Conservation (phyloP, 2,888 invertebrate genomes). For the Bibio marci region DNA sequence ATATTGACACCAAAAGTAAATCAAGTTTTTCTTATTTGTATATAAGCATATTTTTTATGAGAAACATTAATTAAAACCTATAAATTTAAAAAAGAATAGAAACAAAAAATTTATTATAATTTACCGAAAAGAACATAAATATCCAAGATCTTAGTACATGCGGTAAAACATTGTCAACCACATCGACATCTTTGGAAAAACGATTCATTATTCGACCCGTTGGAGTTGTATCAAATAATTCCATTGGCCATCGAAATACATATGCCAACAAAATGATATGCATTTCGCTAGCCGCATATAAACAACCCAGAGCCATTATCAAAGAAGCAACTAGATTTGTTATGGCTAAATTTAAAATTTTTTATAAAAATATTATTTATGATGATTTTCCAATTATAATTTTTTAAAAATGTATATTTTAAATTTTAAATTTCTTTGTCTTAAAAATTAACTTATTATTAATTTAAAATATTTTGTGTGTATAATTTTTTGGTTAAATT, state of each 20-base stretch:
- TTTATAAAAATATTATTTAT: constrained; percentile 6
- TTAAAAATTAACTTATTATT: no score
- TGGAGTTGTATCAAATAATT: constrained; percentile 65
- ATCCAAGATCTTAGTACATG: constrained; percentile 23
- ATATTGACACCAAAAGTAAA: no score
- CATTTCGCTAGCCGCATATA: constrained; percentile 40
- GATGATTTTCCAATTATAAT: no score
- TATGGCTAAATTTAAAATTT: constrained; percentile 17
- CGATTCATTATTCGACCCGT: constrained; percentile 55
- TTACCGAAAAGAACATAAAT: constrained; percentile 31
- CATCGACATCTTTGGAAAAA: constrained; percentile 43
- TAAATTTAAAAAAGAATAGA: no score
- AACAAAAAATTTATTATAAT: not conserved
- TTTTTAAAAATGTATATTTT: no score
- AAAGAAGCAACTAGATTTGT: constrained; percentile 26
- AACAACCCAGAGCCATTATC: constrained; percentile 28
- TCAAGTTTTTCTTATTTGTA: no score
- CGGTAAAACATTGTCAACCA: constrained; percentile 37
- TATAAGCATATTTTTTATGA: no score
- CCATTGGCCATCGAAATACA: constrained; percentile 49
- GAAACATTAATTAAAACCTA: no score
- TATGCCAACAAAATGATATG: constrained; percentile 41
- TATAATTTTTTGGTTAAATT: no score
- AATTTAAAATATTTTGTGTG: no score
- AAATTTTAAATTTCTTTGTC: no score